Conservation (phyloP, 2,113 vertebrate genomes). For the Astur gentilis region DNA sequence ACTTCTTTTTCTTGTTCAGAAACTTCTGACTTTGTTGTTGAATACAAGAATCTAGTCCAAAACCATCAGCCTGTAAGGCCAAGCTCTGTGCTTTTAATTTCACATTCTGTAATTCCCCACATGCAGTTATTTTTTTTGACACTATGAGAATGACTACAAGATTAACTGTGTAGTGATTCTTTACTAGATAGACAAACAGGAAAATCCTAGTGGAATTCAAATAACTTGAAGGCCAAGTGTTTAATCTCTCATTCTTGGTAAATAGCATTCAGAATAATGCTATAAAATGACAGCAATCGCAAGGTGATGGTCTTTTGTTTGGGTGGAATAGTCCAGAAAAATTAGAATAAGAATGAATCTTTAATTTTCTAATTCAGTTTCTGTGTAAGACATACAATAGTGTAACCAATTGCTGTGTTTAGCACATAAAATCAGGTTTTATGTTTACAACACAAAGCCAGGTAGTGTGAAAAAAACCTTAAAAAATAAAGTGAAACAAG, state of each 20-base stretch:
- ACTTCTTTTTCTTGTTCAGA: not conserved
- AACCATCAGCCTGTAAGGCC: not conserved
- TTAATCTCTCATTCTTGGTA: not conserved
- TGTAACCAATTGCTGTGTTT: not conserved
- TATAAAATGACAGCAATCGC: not conserved
- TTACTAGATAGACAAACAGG: not conserved
- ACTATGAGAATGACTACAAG: not conserved
- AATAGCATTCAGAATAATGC: not conserved
- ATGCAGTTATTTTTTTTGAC: not conserved
- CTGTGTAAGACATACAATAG: not conserved
- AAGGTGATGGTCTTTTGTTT: not conserved
- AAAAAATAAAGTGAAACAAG: not conserved
- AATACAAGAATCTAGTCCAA: not conserved
- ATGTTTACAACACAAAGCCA: not conserved
- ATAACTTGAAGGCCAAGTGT: not conserved
- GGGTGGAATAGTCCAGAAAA: not conserved
- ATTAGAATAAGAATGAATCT: not conserved
- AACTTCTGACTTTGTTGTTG: not conserved
- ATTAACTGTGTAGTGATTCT: not conserved
- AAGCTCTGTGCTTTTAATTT: not conserved
- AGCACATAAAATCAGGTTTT: not conserved
- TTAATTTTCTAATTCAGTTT: not conserved
- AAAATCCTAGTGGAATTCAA: not conserved
- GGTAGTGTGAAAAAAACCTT: not conserved
- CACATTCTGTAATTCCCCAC: not conserved